These are phyloP conservation scores for Adineta ricciae DNA, from an alignment of 2,888 invertebrate genomes.

Conservation along the genomic window DNA sequence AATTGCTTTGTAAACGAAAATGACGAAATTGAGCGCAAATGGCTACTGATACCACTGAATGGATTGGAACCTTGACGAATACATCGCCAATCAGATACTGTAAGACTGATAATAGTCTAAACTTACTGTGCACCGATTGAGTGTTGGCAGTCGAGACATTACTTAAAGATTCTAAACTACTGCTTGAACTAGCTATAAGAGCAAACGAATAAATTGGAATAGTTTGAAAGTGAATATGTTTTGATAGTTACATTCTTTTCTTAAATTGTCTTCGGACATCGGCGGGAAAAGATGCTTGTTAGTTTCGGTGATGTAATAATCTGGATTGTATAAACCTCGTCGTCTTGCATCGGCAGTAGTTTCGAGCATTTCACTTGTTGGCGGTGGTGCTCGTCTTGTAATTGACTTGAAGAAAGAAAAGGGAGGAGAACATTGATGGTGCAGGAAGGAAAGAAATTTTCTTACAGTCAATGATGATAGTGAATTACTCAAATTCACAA, in stretches of 20 bases:
- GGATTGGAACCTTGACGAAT: not conserved
- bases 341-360: not conserved
- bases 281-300: not conserved
- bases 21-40: not conserved
- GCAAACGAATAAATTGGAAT: too few relatives aligned
- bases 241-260: constrained; percentile 12
- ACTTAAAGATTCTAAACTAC: constrained; percentile 12
- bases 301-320: constrained; percentile 6
- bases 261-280: not conserved
- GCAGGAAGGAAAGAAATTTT: too few relatives aligned
- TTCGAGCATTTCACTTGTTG: not conserved
- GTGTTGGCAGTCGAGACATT: not conserved
- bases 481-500: not conserved
- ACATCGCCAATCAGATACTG: not conserved
- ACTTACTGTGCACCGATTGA: not conserved
- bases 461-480: not conserved
- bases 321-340: constrained; percentile 23
- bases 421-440: too few relatives aligned
- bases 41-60: not conserved
- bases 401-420: not conserved
- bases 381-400: not conserved
- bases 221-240: too few relatives aligned
- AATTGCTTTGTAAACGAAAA: not conserved
- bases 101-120: too few relatives aligned
- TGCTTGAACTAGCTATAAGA: not conserved